Evolutionary conservation across 2,113 vertebrate genomes (phyloP), one percentile per base, ranked within the genome.

Genomic region (Eulemur rufifrons): DNA sequence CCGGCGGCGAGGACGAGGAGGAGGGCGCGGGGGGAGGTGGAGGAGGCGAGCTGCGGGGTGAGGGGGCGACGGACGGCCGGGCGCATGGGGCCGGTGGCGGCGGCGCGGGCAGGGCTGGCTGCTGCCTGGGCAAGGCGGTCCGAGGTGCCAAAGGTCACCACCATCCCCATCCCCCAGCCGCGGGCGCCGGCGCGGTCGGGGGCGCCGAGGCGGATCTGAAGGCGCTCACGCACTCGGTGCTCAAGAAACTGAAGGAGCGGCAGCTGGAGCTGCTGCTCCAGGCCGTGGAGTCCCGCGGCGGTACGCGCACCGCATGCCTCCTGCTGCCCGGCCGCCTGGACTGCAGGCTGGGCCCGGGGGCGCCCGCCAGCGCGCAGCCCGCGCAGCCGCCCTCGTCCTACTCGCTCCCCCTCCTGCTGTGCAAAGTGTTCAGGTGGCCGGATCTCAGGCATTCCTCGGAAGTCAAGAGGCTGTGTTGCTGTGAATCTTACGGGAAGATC

Each of bases 341-440:
- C 98, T 98, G 99, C 93, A 99, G 99, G 96, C 98, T 99, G 99
- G 99, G 97, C 99, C 92, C 99, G 99, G 97, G 99, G 99, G 98
- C 99, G 98, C 85, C 97, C 52, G 88, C 94, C 97, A 83, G 96
- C 89, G 92, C 97, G 73, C 97, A 95, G 81, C 95, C 97, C 59
- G 89, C 97, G 94, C 99, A 99, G 92, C 47, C 96, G 83, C 89
- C 98, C 83, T n/a, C 89, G 81, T 69, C 97, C 95, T 99, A 99
- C 98, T 99, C 99, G 94, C 99, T 99, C 92, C 99, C 99, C 50
- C 97, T 99, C 99, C 99, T 99, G 98, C 99, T 99, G 97, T 99
- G 99, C 98, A 99, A 99, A 98, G 99, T 99, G 98, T 99, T 99
- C 99, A 98, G 99, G 98, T 99, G 99, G 99, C 99, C 99, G 97